Evolutionary conservation across 2,888 invertebrate genomes (phyloP), one percentile per base, ranked within the genome.

Genomic region (Eupithecia insigniata): DNA sequence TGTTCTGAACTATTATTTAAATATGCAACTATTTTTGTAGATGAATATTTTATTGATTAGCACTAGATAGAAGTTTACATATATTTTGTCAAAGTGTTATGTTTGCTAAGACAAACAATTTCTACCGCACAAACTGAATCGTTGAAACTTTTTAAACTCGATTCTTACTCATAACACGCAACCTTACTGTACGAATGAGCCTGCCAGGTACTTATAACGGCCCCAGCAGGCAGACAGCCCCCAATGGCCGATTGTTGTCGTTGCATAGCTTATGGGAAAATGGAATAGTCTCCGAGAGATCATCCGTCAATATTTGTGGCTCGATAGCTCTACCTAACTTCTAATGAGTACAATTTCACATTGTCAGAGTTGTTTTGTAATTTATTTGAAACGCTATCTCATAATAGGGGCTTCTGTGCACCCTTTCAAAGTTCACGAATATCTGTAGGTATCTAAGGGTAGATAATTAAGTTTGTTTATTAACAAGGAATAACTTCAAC

Each of bases 11-110:
- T 87, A 84, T 90, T 81, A 82, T 91, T 92, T 90, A 80, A 87
- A 88, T 92, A 92, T 90, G 89, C 88, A 91, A 93, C 93, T 94
- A 94, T 94, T 94, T 94, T 94, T 94, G 93, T 94, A 94, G 93
- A 91, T 89, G 88, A 81, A 90, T 92, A 91, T 92, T 90, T 90
- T 81, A 93, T 93, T 91, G 87, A 90, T 88, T 91, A 92, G 91
- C 90, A 90, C 89, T 93, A 92, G 87, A 92, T 92, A 93, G 89
- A 93, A 82, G 89, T 91, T 90, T 87, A 90, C 84, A 83, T 83
- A 64, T 92, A 92, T 93, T 93, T 92, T 93, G 89, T 88, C 92
- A 92, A 86, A 88, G 83, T 88, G 89, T 92, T 92, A 88, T 85
- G 89, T 93, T 93, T 91, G 88, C 88, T 85, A 75, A 81, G 85